Base-by-base conservation (phyloP, 2,888 invertebrate species). In the Cremastobaeus sp. region DNA sequence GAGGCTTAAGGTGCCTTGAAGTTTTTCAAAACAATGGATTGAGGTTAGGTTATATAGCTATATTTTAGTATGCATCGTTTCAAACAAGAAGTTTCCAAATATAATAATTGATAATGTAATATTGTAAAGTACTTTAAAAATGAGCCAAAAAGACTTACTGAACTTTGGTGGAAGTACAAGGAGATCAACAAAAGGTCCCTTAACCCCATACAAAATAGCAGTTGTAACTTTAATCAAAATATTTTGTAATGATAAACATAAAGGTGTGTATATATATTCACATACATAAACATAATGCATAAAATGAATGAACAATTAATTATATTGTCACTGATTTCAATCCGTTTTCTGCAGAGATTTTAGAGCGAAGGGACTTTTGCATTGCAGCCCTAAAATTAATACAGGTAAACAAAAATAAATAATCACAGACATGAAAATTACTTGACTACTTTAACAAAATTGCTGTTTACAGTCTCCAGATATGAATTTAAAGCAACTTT, bases 131-230 rank as follows among this genome's bases (percentile, higher is more conserved):
- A n/a, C n/a, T 25, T 59, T 47, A 14, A 84, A 77, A 72, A 86
- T 86, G 86, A 83, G 84, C 60, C 45, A 52, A 21, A 86, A 86
- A 76, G 88, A 88, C 77, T 80, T 85, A 48, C 78, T 85, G 39
- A 88, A 84, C 74, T 81, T 88, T 43, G 88, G 88, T 59, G 84
- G 85, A 2, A 82, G 81, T 17, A 79, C 84, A 30, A 86, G 83
- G 39, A 87, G 83, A 74, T 78, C 83, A 48, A 86, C 90, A 79
- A 89, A 89, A 76, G 93, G 93, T 86, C 91, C 90, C 81, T 88
- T 95, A 52, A 95, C 95, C 0, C 94, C 95, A 0, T 94, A 95
- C 81, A 94, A 95, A 90, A 90, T 95, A 78, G 91, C 93, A 1
- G 92, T 95, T 8, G 91, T 94, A 2, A 91, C 94, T 60, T 90